Evolutionary conservation across 64 coral and sea anemone genomes (phyloP), one percentile per base, ranked within the genome.

Genomic region (Platygyra sinensis): DNA sequence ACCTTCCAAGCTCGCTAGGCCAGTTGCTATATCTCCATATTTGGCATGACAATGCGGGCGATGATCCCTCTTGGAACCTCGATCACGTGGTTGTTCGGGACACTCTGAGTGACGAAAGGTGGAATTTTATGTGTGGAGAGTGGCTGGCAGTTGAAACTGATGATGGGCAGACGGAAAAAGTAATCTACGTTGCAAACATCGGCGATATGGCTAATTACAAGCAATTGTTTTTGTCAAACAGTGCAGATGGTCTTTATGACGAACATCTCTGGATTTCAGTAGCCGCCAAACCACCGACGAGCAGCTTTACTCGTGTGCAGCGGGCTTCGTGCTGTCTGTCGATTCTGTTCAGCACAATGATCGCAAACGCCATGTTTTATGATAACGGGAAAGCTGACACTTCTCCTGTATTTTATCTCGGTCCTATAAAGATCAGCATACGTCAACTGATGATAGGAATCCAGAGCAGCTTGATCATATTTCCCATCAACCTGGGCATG

Each of bases 261-360:
- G 96, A 82, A 14, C 96, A 98, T 77, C 33, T 98, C n/a, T 98
- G 96, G 96, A 86, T 98, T 73, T 95, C 93, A 62, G 96, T 98
- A 8, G 72, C 87, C 10, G 80, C 80, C 8, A 94, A 94, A 27
- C 96, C 93, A 29, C 63, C 93, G 19, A 54, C 74, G 24, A 98
- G 93, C 33, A 84, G 49, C 10, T 98, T 98, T 52, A 89, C 96
- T 75, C 96, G 96, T 19, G 93, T 94, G 3, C 96, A 98, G 59
- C 87, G 96, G 13, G 61, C 76, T 0, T 94, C 93, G 2, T 98
- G 96, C 75, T 98, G 96, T 42, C 7, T 98, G 80, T 94, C 95
- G 30, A 65, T 98, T 82, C 60, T 98, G 10, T 98, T 98, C 36
- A 91, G 89, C 14, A 92, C 92, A 20, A 98, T 98, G 95, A 89